phyloP scores from a whole-genome alignment of 2,113 vertebrate species.

The Anarrhichthys ocellatus region DNA sequence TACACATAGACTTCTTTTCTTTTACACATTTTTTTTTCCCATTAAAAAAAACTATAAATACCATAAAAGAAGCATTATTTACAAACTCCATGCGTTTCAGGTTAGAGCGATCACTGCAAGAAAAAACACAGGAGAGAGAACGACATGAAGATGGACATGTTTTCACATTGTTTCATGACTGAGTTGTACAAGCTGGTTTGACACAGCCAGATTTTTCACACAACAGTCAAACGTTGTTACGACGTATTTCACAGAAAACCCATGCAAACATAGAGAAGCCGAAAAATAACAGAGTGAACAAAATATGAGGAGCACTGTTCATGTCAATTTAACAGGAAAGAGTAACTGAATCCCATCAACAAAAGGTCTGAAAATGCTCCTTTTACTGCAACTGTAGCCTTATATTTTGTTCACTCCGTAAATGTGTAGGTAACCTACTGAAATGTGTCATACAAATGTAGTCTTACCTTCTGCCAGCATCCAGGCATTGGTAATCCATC shows the following conservation, averaged over 20 bases:
- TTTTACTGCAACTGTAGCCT: neutral
- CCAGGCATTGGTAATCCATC: constrained; percentile 99
- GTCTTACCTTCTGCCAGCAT: constrained; percentile 98
- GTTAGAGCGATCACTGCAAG: constrained; percentile 99
- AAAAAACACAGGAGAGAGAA: constrained; percentile 75
- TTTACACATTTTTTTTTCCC: constrained; percentile 65
- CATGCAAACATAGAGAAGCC: constrained; percentile 58
- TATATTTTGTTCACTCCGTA: constrained; percentile 3
- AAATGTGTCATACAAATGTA: neutral
- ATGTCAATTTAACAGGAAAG: neutral
- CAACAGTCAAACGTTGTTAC: neutral
- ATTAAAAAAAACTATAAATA: constrained; percentile 96
- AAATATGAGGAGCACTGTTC: constrained; percentile 19
- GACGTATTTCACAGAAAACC: constrained; percentile 10
- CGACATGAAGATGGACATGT: constrained; percentile 41
- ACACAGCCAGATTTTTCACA: constrained; percentile 18
- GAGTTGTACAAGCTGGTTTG: constrained; percentile 31
- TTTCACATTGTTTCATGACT: constrained; percentile 31
- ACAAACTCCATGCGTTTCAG: constrained; percentile 96
- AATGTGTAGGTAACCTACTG: neutral
- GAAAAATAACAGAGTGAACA: neutral
- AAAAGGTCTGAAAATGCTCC: neutral
- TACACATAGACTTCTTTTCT: constrained; percentile 78
- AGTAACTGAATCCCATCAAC: neutral
- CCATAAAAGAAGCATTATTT: constrained; percentile 94